Conservation (phyloP, 2,797 vertebrate genomes). For the Dipus sagitta region DNA sequence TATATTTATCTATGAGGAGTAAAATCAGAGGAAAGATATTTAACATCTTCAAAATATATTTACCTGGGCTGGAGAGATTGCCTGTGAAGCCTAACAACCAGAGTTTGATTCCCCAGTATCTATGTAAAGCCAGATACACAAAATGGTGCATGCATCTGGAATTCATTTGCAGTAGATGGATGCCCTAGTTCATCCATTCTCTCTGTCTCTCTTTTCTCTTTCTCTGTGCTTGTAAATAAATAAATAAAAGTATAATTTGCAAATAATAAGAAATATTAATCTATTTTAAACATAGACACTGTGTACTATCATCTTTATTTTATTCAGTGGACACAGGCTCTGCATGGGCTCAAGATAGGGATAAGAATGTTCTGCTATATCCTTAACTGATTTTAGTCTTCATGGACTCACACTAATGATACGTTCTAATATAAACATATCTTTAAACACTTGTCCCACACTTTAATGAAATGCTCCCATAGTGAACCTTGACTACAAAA, state of each 20-base stretch:
- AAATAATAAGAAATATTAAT: neutral
- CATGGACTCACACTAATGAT: neutral
- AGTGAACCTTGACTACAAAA: neutral
- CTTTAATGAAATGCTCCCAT: neutral
- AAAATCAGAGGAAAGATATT: neutral
- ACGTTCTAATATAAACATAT: neutral
- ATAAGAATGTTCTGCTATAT: neutral
- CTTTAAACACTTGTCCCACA: neutral
- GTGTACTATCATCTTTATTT: neutral
- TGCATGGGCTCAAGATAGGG: neutral
- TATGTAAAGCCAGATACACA: no score
- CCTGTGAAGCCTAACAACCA: no score
- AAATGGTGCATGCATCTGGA: no score
- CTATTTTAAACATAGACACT: neutral
- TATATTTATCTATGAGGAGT: neutral
- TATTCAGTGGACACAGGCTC: neutral
- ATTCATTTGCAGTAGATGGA: no score
- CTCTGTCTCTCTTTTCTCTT: no score
- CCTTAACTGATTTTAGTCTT: neutral
- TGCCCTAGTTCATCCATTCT: no score
- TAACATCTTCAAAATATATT: neutral
- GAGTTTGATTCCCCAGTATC: no score
- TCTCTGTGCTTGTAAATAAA: no score
- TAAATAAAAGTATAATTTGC: neutral
- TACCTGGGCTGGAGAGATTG: neutral